These are phyloP conservation scores for Thalassarche chlororhynchos DNA, from an alignment of 2,113 vertebrate genomes.

Conservation along the genomic window DNA sequence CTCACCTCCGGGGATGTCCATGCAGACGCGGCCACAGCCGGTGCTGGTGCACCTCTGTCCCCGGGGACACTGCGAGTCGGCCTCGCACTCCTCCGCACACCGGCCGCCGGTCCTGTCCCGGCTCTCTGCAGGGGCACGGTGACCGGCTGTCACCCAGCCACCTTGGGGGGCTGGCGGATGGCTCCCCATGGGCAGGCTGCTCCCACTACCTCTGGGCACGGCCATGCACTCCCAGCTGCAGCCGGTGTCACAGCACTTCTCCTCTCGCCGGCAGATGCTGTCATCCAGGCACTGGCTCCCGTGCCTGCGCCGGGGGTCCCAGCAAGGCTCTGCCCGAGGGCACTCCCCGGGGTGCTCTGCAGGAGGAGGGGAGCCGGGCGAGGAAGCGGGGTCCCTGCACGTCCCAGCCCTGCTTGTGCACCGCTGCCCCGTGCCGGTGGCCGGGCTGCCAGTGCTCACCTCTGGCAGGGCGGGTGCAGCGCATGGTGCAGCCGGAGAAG, in stretches of 20 bases:
- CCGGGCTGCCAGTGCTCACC: neutral
- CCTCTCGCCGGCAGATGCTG: neutral
- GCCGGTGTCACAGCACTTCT: slow-evolving; percentile 48
- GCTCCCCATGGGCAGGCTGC: neutral
- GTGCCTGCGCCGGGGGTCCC: neutral
- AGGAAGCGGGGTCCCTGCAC: accelerated
- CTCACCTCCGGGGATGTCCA: neutral
- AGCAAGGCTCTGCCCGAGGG: neutral
- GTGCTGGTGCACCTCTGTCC: neutral
- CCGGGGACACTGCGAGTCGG: neutral
- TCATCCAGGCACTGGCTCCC: slow-evolving; percentile 16
- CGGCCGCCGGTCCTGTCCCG: accelerated
- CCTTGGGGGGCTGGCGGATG: neutral
- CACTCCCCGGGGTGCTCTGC: slow-evolving; percentile 27
- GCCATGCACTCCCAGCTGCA: neutral
- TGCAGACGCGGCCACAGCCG: neutral
- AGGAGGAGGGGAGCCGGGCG: neutral
- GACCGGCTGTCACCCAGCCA: neutral
- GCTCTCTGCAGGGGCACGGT: neutral
- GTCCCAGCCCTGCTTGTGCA: accelerated
- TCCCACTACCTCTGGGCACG: neutral
- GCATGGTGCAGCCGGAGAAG: slow-evolving; percentile 21
- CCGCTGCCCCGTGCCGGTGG: neutral
- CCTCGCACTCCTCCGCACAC: neutral
- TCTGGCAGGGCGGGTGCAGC: neutral